phyloP scores from a whole-genome alignment of 1,140 invertebrate species.

The Aphelenchoides avenae region DNA sequence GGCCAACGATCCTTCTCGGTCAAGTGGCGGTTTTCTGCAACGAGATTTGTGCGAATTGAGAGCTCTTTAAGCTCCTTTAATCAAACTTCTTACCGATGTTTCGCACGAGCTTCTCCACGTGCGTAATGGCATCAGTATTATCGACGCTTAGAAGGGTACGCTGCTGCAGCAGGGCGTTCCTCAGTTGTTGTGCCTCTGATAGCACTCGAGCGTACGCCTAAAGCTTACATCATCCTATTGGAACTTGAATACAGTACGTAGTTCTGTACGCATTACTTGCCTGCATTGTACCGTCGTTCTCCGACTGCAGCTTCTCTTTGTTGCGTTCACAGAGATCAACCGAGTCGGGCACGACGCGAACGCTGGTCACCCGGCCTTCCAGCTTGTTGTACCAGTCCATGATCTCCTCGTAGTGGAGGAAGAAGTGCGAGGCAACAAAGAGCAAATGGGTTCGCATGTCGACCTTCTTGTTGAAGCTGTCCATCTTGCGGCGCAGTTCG shows the following conservation, averaged over 20 bases:
- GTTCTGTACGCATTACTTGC: conserved; percentile 7
- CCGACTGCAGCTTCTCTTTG: conserved; percentile 46
- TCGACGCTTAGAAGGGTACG: conserved; percentile 35
- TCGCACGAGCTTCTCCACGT: conserved; percentile 28
- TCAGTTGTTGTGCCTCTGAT: conserved; percentile 40
- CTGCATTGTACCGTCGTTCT: conserved; percentile 46
- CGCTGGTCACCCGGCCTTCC: conserved; percentile 18
- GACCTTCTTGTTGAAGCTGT: conserved; percentile 24
- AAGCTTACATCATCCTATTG: conserved; percentile 19
- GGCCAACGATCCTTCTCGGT: conserved; percentile 39
- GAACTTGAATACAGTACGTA: conserved; percentile 2
- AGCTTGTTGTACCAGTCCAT: conserved; percentile 35
- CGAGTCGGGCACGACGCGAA: conserved; percentile 26
- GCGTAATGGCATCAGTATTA: conserved; percentile 25
- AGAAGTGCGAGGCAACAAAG: conserved; percentile 87
- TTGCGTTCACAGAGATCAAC: conserved; percentile 38
- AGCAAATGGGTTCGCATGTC: conserved; percentile 67
- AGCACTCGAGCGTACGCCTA: conserved; percentile 50
- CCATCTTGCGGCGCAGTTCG: conserved; percentile 19
- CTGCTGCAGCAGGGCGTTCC: conserved; percentile 30
- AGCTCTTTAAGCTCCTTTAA: neutral
- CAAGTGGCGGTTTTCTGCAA: conserved; percentile 44
- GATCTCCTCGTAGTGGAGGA: conserved; percentile 90
- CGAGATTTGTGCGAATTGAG: neutral
- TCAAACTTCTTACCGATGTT: conserved; percentile 35